phyloP scores from a whole-genome alignment of 2,113 vertebrate genomes.

The Hippoglossus stenolepis region DNA sequence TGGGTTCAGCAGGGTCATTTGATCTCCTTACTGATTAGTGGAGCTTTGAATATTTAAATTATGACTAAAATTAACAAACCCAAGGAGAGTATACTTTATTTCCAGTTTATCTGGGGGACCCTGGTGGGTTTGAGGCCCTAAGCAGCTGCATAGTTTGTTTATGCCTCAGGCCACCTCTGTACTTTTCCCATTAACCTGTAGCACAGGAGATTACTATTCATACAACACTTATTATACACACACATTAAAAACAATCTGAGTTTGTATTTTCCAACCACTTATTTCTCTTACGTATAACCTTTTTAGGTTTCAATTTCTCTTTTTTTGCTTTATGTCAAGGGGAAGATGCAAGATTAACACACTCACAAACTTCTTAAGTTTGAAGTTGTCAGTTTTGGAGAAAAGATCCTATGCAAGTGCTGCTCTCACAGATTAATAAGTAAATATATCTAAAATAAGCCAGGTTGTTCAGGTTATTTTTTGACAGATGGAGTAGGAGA shows the following conservation, averaged over 20 bases:
- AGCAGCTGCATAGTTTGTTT: not conserved
- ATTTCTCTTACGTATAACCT: not conserved
- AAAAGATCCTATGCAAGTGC: too few species aligned
- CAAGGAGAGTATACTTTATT: not conserved
- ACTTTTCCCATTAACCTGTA: not conserved
- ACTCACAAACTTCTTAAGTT: not conserved
- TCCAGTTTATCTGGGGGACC: not conserved
- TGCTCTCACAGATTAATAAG: not conserved
- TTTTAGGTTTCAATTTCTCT: too few species aligned
- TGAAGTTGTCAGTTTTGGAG: not conserved
- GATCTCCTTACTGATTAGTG: not conserved
- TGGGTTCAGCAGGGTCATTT: not conserved
- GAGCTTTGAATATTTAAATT: not conserved
- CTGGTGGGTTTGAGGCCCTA: too few species aligned
- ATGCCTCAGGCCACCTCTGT: not conserved
- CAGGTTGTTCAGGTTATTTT: not conserved
- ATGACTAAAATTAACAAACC: not conserved
- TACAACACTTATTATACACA: not conserved
- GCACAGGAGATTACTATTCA: not conserved
- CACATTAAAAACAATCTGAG: not conserved
- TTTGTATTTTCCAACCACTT: not conserved
- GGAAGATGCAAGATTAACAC: not conserved
- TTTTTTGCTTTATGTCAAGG: not conserved
- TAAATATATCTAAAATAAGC: not conserved
- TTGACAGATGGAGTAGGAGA: not conserved